phyloP scores from a whole-genome alignment of 1,140 invertebrate genomes.

The Andrena cerasifolii region DNA sequence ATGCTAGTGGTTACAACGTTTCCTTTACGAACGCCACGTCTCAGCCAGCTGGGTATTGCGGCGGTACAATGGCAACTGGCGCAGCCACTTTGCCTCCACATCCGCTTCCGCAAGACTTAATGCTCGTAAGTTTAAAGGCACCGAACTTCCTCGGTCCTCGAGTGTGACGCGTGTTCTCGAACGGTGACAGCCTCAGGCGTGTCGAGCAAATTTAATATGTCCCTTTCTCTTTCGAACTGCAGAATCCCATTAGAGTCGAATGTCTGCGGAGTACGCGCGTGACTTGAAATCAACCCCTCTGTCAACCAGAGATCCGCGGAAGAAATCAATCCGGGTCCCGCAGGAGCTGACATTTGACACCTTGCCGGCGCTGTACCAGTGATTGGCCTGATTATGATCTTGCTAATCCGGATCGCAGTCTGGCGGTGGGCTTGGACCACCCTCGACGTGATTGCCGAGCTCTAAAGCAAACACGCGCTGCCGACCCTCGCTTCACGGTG shows the following conservation, averaged over 20 bases:
- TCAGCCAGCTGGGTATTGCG: constrained; percentile 50
- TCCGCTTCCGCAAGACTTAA: constrained; percentile 61
- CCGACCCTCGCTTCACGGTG: neutral
- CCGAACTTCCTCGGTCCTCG: constrained; percentile 32
- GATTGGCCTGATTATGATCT: constrained; percentile 80
- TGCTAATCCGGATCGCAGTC: constrained; percentile 72
- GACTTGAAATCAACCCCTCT: constrained; percentile 7
- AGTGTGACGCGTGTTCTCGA: constrained; percentile 20
- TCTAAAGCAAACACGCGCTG: constrained; percentile 67
- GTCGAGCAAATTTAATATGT: constrained; percentile 48
- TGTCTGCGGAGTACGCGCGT: constrained; percentile 12
- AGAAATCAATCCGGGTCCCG: constrained; percentile 72
- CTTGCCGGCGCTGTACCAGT: constrained; percentile 60
- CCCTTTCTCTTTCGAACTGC: constrained; percentile 17
- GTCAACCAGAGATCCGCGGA: constrained; percentile 24
- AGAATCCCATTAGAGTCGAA: constrained; percentile 56
- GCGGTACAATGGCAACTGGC: constrained; percentile 51
- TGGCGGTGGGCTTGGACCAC: constrained; percentile 64
- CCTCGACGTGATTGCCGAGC: constrained; percentile 73
- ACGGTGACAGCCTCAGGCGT: constrained; percentile 30
- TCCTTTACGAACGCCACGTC: constrained; percentile 31
- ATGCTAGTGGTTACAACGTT: constrained; percentile 28
- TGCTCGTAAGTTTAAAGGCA: constrained; percentile 29
- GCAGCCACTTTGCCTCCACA: constrained; percentile 60
- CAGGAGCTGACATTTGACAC: constrained; percentile 79